A percentile compares a stretch with the other conserved stretches of the same genome.
phyloP scores from a whole-genome alignment of 2,888 invertebrate genomes.

The Callinectes sapidus region DNA sequence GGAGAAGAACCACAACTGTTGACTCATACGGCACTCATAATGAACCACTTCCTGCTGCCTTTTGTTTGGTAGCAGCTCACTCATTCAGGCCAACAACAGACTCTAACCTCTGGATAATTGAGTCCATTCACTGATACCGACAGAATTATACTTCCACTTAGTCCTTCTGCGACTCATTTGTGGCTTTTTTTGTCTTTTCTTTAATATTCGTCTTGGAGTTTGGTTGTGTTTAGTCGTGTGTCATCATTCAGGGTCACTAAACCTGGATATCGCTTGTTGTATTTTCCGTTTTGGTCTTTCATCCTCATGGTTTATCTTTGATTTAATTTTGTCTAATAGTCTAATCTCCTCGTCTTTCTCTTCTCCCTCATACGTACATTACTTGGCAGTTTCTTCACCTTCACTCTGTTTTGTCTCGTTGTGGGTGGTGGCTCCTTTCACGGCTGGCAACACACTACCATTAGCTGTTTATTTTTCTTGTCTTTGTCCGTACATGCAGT shows the following conservation, averaged over 20 bases:
- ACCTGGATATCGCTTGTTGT: not conserved
- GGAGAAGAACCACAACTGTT: not conserved
- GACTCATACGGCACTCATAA: not conserved
- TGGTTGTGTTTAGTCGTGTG: not conserved
- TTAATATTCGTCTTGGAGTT: not conserved
- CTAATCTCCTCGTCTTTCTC: not conserved
- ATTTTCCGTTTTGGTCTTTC: not conserved
- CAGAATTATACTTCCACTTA: not conserved
- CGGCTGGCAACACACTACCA: not conserved
- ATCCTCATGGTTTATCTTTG: not conserved
- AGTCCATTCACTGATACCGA: not conserved
- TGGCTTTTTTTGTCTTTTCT: not conserved
- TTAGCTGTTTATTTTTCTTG: not conserved
- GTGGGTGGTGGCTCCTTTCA: not conserved
- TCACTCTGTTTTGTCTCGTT: not conserved
- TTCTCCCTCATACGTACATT: not conserved
- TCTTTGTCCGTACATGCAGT: not conserved
- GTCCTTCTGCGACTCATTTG: not conserved
- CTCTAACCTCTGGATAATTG: not conserved
- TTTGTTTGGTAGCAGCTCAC: not conserved
- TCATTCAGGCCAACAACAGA: not conserved
- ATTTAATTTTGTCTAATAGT: not conserved
- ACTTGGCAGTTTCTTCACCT: not conserved
- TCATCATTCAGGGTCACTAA: not conserved
- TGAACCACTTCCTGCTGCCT: slow-evolving; percentile 7